Evolutionary conservation across 2,113 vertebrate species (phyloP).

Genomic region (Oncorhynchus gorbuscha): DNA sequence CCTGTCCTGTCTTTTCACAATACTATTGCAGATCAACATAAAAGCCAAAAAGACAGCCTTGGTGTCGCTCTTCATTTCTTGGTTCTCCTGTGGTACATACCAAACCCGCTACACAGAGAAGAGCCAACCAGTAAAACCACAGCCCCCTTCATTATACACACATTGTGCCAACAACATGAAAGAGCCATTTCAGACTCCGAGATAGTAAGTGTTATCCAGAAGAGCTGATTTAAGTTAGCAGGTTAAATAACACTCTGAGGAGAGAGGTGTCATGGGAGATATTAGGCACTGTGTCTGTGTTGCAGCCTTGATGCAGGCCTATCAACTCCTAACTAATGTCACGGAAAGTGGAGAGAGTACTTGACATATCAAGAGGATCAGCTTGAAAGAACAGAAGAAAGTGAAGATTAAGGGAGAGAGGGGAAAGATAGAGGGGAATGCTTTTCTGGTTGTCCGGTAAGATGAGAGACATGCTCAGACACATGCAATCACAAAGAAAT

Average conservation of each 20-base stretch:
- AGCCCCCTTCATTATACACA: too few species aligned
- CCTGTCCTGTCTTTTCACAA: too few species aligned
- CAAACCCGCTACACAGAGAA: too few species aligned
- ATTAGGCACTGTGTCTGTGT: constrained; percentile 12
- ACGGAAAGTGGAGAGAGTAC: constrained; percentile 4
- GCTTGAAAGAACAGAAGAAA: neutral
- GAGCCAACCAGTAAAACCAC: too few species aligned
- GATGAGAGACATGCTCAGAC: neutral
- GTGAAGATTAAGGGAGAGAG: neutral
- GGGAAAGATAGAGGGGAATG: neutral
- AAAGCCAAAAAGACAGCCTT: too few species aligned
- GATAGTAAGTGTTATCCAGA: too few species aligned
- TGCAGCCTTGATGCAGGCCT: neutral
- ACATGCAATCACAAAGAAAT: neutral
- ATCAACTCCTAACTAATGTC: constrained; percentile 9
- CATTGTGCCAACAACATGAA: too few species aligned
- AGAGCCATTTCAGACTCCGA: too few species aligned
- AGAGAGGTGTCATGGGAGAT: neutral
- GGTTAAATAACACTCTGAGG: constrained; percentile 2
- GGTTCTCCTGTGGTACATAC: too few species aligned
- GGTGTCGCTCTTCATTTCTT: too few species aligned
- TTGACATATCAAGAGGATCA: neutral
- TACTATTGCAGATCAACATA: too few species aligned
- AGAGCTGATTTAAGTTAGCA: constrained; percentile 2
- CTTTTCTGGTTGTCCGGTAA: neutral